Evolutionary conservation across 2,888 invertebrate species (phyloP).

Genomic region (Pheosia gnoma): DNA sequence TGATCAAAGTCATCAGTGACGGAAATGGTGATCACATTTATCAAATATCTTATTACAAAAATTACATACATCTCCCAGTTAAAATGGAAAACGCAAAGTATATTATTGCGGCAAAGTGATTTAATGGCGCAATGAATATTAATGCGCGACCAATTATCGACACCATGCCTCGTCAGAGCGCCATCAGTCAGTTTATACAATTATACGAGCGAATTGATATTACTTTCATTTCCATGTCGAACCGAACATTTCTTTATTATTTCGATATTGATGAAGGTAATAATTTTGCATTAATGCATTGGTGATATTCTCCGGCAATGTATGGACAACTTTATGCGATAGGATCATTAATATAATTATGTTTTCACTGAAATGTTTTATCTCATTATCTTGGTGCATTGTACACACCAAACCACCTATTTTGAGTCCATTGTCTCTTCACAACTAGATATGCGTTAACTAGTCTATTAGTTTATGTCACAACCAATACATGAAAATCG

Average conservation of each 20-base stretch:
- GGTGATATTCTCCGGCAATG: slow-evolving; percentile 12
- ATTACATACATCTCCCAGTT: neutral
- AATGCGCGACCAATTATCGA: slow-evolving; percentile 38
- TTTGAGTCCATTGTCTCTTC: too few species aligned
- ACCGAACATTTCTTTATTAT: slow-evolving; percentile 26
- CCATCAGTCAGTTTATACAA: slow-evolving; percentile 29
- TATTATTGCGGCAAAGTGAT: slow-evolving; percentile 35
- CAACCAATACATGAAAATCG: neutral
- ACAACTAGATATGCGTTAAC: neutral
- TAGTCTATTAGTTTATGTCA: neutral
- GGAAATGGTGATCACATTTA: neutral
- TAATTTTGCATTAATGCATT: slow-evolving; percentile 16
- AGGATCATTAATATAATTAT: neutral
- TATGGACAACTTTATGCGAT: neutral
- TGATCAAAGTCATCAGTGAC: neutral
- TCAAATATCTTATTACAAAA: neutral
- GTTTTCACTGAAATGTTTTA: neutral
- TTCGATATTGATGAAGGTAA: slow-evolving; percentile 23
- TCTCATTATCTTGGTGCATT: neutral
- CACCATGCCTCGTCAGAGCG: slow-evolving; percentile 20
- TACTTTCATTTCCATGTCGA: slow-evolving; percentile 21
- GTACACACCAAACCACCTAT: too few species aligned
- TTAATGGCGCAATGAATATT: slow-evolving; percentile 40
- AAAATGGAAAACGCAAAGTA: slow-evolving; percentile 19
- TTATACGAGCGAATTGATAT: slow-evolving; percentile 37